Conservation (phyloP, 1,140 invertebrate species). For the Bombus confusus region DNA sequence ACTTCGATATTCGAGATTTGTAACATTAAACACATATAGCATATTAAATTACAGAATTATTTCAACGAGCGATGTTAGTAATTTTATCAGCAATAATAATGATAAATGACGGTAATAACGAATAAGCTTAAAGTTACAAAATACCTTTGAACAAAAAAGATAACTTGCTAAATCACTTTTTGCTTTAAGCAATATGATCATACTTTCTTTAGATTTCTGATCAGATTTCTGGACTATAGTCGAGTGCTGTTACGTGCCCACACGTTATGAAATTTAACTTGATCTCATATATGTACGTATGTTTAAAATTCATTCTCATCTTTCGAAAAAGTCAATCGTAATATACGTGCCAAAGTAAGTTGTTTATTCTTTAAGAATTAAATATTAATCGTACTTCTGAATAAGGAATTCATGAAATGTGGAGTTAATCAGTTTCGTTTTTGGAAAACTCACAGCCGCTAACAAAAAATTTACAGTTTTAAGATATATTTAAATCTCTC, state of each 20-base stretch:
- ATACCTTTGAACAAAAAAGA: background rate
- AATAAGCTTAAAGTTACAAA: background rate
- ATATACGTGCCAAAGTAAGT: too few relatives aligned
- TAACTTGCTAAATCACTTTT: background rate
- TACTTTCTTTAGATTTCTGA: background rate
- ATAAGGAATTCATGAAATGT: too few relatives aligned
- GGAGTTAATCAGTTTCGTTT: too few relatives aligned
- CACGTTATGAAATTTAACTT: background rate
- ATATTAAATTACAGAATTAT: background rate
- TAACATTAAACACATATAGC: background rate
- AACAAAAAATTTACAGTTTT: too few relatives aligned
- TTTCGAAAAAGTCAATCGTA: too few relatives aligned
- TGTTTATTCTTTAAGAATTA: too few relatives aligned
- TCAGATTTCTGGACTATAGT: background rate
- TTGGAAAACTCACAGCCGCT: too few relatives aligned
- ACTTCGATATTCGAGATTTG: background rate
- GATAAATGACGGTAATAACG: background rate
- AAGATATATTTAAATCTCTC: background rate
- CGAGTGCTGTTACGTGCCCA: fast-evolving
- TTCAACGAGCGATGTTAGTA: background rate
- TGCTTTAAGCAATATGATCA: background rate
- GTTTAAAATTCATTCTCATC: too few relatives aligned
- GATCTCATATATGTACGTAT: background rate
- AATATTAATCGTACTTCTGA: too few relatives aligned
- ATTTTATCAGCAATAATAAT: background rate